Percentiles rank a stretch among this genome's conserved stretches.
phyloP scores from a whole-genome alignment of 2,797 vertebrate genomes.

The Peromyscus melanophrys region DNA sequence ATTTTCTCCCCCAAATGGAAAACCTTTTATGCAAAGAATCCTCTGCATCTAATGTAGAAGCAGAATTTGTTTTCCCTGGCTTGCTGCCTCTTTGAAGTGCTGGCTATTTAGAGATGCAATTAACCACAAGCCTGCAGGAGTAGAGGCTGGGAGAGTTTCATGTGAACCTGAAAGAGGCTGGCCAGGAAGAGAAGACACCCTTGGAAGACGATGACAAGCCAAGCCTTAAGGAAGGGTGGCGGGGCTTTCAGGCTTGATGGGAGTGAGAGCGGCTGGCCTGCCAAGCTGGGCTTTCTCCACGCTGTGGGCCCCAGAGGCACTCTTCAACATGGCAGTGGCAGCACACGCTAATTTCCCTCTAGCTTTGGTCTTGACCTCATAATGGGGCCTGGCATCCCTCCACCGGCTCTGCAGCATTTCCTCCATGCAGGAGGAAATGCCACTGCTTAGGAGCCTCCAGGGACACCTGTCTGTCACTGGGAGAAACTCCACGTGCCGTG shows the following conservation, averaged over 20 bases:
- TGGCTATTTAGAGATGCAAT: background rate
- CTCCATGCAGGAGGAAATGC: background rate
- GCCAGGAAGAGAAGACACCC: background rate
- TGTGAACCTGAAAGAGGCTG: background rate
- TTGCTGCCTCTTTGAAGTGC: background rate
- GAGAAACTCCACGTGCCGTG: background rate
- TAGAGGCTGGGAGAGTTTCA: background rate
- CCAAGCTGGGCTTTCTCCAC: background rate
- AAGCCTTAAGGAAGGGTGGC: background rate
- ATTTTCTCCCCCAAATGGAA: slow-evolving; percentile 22
- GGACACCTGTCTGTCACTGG: background rate
- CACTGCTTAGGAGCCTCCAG: background rate
- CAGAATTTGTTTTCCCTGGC: slow-evolving; percentile 45
- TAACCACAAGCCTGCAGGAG: background rate
- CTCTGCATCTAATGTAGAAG: background rate
- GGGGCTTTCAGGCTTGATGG: background rate
- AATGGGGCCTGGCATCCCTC: background rate
- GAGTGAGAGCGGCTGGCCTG: background rate
- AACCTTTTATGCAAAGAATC: background rate
- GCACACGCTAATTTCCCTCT: too few relatives aligned
- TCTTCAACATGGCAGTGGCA: rapidly evolving
- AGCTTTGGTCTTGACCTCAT: background rate
- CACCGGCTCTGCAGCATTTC: background rate
- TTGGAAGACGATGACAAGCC: background rate
- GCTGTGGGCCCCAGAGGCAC: background rate